phyloP scores from a whole-genome alignment of 2,113 vertebrate species.

The Coregonus clupeaformis region DNA sequence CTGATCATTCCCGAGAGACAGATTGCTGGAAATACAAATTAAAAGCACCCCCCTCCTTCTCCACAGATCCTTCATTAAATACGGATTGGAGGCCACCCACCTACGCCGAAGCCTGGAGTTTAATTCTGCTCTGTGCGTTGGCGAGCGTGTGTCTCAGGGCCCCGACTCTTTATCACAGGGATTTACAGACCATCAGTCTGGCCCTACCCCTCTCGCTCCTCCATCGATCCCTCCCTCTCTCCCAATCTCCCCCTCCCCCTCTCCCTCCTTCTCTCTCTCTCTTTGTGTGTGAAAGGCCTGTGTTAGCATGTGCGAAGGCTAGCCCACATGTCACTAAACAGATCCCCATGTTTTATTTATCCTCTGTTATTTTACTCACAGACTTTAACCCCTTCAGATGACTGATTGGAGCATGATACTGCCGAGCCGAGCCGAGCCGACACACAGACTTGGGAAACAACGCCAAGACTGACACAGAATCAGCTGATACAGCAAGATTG shows the following conservation, averaged over 20 bases:
- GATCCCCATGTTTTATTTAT: conserved; percentile 62
- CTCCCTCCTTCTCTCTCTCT: no score
- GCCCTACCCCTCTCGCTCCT: no score
- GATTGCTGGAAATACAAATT: conserved; percentile 17
- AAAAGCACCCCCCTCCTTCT: conserved; percentile 14
- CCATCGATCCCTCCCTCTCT: no score
- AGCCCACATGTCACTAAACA: conserved; percentile 59
- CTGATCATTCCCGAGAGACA: background rate
- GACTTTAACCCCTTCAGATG: conserved; percentile 6
- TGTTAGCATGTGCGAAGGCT: conserved; percentile 41
- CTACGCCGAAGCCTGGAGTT: conserved; percentile 26
- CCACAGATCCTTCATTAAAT: conserved; percentile 51
- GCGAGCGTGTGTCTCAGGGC: background rate
- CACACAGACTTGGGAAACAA: no score
- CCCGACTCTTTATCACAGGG: no score
- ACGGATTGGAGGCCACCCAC: conserved; percentile 51
- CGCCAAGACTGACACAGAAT: no score
- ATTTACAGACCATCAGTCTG: no score
- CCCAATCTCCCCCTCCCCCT: no score
- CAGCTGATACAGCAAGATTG: no score
- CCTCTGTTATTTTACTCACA: conserved; percentile 25
- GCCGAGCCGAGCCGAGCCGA: no score
- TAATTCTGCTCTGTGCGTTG: background rate
- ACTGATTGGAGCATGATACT: no score
- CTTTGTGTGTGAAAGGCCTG: no score